Evolutionary conservation across 2,113 vertebrate species (phyloP), one percentile per base, ranked within the genome.

Genomic region (Boulengeromyrus knoepffleri): DNA sequence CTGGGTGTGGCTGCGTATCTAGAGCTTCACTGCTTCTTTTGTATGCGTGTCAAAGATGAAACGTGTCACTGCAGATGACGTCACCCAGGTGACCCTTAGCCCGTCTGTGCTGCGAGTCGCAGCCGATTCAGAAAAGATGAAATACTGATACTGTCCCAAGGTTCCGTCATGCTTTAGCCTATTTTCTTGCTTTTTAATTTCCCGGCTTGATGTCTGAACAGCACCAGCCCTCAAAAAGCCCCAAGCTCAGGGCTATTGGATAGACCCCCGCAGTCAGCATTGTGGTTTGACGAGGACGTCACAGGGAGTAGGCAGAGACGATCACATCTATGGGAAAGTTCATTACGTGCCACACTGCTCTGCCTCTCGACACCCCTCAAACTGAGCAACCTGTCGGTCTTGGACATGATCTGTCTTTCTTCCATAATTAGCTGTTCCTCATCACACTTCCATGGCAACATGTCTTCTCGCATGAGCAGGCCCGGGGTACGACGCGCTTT

Each of bases 81-180:
- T n/a, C 80, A 31, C 17, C 36, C n/a, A 53, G 15, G 49, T 53
- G 49, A 87, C 85, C 89, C 83, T 45, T 27, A 36, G 39, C 46
- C 42, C 36, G 7, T 27, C 62, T 70, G n/a, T 0, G 58, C 17
- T 53, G 53, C 89, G 39, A 46, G 42, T 49, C 45, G 31, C n/a
- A 49, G 58, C 86, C 87, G 47, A 87, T 80, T 66, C 66, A 47
- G 83, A 89, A 89, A 47, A 89, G 85, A 62, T 39, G 15, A 52
- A 45, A 45, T 52, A 47, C 84, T 88, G 88, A 91, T 88, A 87
- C 62, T 9, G 21, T 62, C 58, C 83, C 58, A 70, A 52, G 87
- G n/a, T 31, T 89, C 58, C 4, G 80, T 80, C 3, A 83, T 39
- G 36, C 86, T 56, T 47, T 7, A 7, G 49, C 21, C 31, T 83